These are phyloP conservation scores for Cebus imitator DNA, from an alignment of 2,113 vertebrate genomes.

Conservation along the genomic window DNA sequence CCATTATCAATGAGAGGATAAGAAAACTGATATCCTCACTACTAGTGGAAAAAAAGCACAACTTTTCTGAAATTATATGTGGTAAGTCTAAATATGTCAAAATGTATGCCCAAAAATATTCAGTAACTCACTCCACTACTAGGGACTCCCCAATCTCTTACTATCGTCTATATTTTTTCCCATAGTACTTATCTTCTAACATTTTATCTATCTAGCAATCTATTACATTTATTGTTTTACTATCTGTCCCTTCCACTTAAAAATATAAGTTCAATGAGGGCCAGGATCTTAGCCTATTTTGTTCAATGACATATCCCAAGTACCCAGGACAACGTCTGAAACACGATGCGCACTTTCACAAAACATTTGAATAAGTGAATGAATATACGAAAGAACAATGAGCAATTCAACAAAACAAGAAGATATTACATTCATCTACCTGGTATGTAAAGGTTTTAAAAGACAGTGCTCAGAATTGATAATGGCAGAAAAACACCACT, in stretches of 20 bases:
- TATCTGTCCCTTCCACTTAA: not conserved
- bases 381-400: not conserved
- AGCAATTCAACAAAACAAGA: conserved; percentile 13
- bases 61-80: conserved; percentile 6
- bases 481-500: not conserved
- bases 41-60: not conserved
- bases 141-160: not conserved
- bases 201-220: not conserved
- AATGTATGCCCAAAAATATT: not conserved
- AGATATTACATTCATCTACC: not conserved
- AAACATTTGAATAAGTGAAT: conserved; percentile 32
- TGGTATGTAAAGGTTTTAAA: not conserved
- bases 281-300: not conserved
- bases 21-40: not conserved
- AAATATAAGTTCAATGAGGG: not conserved
- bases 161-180: not conserved
- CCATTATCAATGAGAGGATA: not conserved
- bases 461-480: not conserved
- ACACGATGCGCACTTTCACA: not conserved
- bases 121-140: not conserved
- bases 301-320: not conserved
- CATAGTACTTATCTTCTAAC: not conserved
- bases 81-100: not conserved
- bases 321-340: not conserved
- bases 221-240: not conserved